Evolutionary conservation across 2,113 vertebrate genomes (phyloP).

Genomic region (Siphamia tubifer): DNA sequence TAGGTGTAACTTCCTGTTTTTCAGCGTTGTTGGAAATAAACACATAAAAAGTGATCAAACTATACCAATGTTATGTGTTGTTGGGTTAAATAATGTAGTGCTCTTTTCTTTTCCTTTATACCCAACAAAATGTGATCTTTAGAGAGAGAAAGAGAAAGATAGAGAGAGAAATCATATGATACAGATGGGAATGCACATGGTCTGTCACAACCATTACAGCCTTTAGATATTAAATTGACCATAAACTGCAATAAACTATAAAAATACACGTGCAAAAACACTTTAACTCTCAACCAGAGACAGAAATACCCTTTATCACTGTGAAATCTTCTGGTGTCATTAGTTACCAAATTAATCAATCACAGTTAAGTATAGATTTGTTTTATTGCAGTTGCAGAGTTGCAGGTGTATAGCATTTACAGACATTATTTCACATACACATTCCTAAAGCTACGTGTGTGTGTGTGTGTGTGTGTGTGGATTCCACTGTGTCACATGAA

Average conservation of each 20-base stretch:
- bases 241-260: background rate
- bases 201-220: background rate
- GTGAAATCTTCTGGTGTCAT: background rate
- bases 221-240: background rate
- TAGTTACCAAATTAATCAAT: background rate
- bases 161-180: background rate
- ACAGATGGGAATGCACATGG: background rate
- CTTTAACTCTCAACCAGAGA: background rate
- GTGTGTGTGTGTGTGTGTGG: background rate
- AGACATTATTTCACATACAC: too few relatives aligned
- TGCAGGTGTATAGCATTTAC: background rate
- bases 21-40: too few relatives aligned
- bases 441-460: too few relatives aligned
- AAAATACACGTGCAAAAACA: background rate
- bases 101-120: background rate
- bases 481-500: background rate
- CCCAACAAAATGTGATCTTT: background rate
- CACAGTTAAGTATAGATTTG: slow-evolving; percentile 9
- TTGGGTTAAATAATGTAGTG: background rate
- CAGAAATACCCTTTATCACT: background rate
- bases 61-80: too few relatives aligned
- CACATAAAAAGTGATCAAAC: too few relatives aligned
- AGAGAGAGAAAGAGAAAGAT: background rate
- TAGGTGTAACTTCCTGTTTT: background rate
- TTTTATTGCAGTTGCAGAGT: background rate